Conservation (phyloP, 2,888 invertebrate genomes). For the Pollenia griseotomentosa region DNA sequence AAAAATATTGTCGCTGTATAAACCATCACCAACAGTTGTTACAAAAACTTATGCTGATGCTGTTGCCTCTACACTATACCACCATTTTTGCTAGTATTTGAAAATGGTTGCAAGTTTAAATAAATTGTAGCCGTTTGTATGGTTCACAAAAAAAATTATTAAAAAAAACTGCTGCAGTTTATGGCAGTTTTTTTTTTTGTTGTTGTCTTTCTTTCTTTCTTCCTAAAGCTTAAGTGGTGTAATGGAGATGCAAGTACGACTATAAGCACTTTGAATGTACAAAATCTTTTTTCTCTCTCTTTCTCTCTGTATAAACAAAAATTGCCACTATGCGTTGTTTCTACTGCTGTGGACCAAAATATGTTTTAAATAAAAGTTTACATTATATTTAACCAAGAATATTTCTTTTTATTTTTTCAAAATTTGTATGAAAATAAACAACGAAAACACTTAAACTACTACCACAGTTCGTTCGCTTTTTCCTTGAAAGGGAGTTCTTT, state of each 20-base stretch:
- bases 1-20: slow-evolving; percentile 60
- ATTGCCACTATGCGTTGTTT: slow-evolving; percentile 63
- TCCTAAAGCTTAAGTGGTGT: slow-evolving; percentile 63
- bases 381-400: slow-evolving; percentile 25
- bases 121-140: slow-evolving; percentile 63
- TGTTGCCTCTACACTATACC: slow-evolving; percentile 4
- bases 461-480: slow-evolving; percentile 61
- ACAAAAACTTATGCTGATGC: slow-evolving; percentile 26
- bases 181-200: slow-evolving; percentile 57
- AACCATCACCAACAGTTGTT: slow-evolving; percentile 69
- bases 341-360: slow-evolving; percentile 30
- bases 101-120: slow-evolving; percentile 67
- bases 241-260: slow-evolving; percentile 63
- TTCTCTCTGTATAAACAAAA: slow-evolving; percentile 45
- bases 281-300: slow-evolving; percentile 33
- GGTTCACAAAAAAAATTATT: slow-evolving; percentile 44
- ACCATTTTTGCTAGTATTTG: not conserved
- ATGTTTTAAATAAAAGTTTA: slow-evolving; percentile 1
- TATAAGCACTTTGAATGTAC: slow-evolving; percentile 66
- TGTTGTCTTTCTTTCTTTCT: slow-evolving; percentile 26
- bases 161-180: slow-evolving; percentile 70
- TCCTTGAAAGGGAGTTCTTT: slow-evolving; percentile 27
- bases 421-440: slow-evolving; percentile 45
- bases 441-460: slow-evolving; percentile 70
- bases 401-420: slow-evolving; percentile 24